phyloP scores from a whole-genome alignment of 2,113 vertebrate genomes.

The Oenanthe melanoleuca region DNA sequence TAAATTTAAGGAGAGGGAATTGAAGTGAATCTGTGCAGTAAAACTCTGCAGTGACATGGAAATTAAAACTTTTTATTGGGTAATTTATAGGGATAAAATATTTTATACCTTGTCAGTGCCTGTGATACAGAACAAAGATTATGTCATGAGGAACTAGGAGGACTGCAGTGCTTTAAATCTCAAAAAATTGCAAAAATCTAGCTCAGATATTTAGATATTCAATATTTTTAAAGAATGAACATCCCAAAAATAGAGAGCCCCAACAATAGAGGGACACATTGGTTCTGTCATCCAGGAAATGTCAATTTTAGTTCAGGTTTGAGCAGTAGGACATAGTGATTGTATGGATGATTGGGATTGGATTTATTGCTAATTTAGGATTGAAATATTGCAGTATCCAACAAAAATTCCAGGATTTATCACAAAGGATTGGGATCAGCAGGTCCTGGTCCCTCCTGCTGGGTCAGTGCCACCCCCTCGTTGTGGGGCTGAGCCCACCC shows the following conservation, averaged over 20 bases:
- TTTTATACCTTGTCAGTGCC: neutral
- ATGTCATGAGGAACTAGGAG: neutral
- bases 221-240: neutral
- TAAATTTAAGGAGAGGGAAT: conserved; percentile 45
- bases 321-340: neutral
- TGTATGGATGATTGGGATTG: neutral
- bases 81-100: neutral
- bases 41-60: neutral
- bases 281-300: neutral
- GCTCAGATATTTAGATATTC: neutral
- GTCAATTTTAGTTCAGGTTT: neutral
- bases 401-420: neutral
- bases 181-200: neutral
- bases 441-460: neutral
- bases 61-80: conserved; percentile 47
- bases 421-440: too few species aligned
- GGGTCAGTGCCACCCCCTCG: fast-evolving
- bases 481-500: neutral
- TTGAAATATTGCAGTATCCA: neutral
- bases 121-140: neutral
- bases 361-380: neutral
- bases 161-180: neutral
- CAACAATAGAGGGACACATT: fast-evolving
- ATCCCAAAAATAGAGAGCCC: neutral
- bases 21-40: conserved; percentile 18